Evolutionary conservation across 2,797 vertebrate genomes (phyloP).

Genomic region (Todus mexicanus): DNA sequence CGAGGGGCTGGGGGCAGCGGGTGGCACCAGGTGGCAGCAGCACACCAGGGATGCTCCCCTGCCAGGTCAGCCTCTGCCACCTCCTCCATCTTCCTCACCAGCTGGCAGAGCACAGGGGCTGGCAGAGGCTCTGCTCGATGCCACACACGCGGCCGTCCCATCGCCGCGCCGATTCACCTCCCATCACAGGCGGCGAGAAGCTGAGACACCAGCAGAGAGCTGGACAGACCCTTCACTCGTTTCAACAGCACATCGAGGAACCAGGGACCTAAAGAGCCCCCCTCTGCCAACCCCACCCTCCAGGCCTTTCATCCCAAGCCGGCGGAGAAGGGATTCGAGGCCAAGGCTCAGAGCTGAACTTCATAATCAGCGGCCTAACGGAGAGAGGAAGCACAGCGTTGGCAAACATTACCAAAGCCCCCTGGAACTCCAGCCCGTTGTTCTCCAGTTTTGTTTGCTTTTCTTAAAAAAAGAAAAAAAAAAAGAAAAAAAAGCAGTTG

Average conservation of each 20-base stretch:
- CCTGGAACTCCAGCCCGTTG: neutral
- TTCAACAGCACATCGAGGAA: neutral
- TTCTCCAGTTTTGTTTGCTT: slow-evolving; percentile 39
- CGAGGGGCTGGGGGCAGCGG: neutral
- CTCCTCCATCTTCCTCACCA: neutral
- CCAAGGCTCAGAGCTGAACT: neutral
- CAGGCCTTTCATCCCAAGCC: neutral
- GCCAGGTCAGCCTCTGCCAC: neutral
- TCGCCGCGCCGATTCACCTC: rapidly evolving
- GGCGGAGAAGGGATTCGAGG: neutral
- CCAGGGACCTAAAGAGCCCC: neutral
- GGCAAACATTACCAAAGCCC: neutral
- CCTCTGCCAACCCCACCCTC: neutral
- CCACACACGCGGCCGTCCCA: neutral
- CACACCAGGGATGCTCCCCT: neutral
- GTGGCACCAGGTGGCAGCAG: slow-evolving; percentile 62
- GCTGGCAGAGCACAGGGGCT: neutral
- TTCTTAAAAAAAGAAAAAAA: neutral
- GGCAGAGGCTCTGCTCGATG: neutral
- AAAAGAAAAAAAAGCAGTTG: neutral
- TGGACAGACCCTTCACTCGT: neutral
- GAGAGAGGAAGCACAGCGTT: neutral
- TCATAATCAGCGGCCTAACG: rapidly evolving
- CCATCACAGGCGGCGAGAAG: neutral
- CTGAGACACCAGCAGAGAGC: neutral